A percentile compares a stretch with the other conserved stretches of the same genome.
These are phyloP conservation scores for Pseudomyrmex gracilis DNA, from an alignment of 1,140 invertebrate species.

Conservation along the genomic window DNA sequence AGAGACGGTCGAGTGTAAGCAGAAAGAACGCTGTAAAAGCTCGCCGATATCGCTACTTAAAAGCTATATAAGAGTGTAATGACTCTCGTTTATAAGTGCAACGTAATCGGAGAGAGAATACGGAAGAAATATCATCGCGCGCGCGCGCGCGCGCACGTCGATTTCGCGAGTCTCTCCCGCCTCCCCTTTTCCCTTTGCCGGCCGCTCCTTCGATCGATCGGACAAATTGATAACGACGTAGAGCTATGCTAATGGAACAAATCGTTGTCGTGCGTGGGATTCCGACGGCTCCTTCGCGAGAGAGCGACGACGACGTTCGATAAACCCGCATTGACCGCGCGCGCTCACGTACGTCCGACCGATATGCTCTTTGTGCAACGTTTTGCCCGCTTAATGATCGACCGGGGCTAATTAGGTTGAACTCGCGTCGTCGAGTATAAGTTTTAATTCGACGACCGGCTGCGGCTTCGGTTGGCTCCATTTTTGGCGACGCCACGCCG, in stretches of 20 bases:
- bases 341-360: constrained; percentile 19
- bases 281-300: constrained; percentile 37
- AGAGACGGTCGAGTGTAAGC: background rate
- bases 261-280: constrained; percentile 52
- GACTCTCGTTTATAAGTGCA: background rate
- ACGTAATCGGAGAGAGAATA: background rate
- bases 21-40: background rate
- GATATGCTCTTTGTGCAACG: constrained; percentile 41
- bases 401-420: constrained; percentile 57
- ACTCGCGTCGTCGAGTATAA: constrained; percentile 41
- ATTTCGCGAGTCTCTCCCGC: background rate
- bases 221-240: constrained; percentile 55
- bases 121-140: constrained; percentile 9
- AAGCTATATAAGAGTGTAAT: background rate
- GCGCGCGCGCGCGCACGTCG: background rate
- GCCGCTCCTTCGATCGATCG: background rate
- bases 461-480: constrained; percentile 15
- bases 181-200: too few species aligned
- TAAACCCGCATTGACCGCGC: constrained; percentile 7
- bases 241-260: constrained; percentile 57
- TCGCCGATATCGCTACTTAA: background rate
- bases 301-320: constrained; percentile 13
- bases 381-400: constrained; percentile 32
- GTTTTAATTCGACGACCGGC: constrained; percentile 34
- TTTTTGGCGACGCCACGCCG: constrained; percentile 31